Conservation (phyloP, 1,140 invertebrate species). For the Atta cephalotes region DNA sequence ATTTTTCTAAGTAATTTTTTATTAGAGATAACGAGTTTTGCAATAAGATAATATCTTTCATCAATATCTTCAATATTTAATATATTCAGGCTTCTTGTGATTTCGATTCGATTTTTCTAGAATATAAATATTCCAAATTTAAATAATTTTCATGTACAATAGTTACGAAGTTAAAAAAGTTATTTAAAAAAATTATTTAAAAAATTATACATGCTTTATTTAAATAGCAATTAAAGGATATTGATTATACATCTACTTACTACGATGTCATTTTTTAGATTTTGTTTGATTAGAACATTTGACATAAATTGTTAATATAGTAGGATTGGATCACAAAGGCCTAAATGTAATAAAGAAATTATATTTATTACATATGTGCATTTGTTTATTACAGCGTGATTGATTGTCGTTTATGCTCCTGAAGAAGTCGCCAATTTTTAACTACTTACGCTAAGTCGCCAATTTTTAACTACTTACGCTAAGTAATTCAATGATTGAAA, state of each 20-base stretch:
- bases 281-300: not conserved
- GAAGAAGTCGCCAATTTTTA: conserved; percentile 54
- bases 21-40: conserved; percentile 1
- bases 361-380: conserved; percentile 16
- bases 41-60: not conserved
- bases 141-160: not conserved
- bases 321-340: conserved; percentile 1
- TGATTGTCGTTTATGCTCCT: conserved; percentile 42
- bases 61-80: not conserved
- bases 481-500: conserved; percentile 27
- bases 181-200: not conserved
- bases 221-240: conserved; percentile 2
- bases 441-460: conserved; percentile 29
- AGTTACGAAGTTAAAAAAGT: not conserved
- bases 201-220: not conserved
- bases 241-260: not conserved
- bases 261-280: not conserved
- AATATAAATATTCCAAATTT: conserved; percentile 18
- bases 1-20: not conserved
- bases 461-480: conserved; percentile 37
- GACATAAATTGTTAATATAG: conserved; percentile 12
- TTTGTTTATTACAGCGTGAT: conserved; percentile 55
- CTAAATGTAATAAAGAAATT: conserved; percentile 18
- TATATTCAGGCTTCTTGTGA: not conserved
- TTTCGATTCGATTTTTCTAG: not conserved